These are phyloP conservation scores for Cirrhinus molitorella DNA, from an alignment of 2,797 vertebrate genomes.

Conservation along the genomic window DNA sequence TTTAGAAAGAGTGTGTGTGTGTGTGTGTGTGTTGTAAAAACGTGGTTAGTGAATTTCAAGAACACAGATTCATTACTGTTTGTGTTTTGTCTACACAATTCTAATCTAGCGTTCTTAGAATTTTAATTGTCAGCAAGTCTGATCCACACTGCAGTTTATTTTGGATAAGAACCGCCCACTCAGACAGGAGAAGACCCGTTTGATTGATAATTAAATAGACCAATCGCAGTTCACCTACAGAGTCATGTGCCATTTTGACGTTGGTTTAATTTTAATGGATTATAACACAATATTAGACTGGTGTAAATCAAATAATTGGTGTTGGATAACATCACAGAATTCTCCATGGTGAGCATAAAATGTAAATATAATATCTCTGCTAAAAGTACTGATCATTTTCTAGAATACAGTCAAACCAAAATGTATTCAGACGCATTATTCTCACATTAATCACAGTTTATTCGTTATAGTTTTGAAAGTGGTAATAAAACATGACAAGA, in stretches of 20 bases:
- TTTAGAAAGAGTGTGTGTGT: no score
- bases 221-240: background rate
- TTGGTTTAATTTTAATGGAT: background rate
- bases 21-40: background rate
- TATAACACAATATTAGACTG: no score
- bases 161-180: background rate
- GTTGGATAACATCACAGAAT: background rate
- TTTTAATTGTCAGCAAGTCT: background rate
- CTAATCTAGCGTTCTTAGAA: background rate
- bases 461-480: no score
- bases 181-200: background rate
- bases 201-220: background rate
- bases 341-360: background rate
- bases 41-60: background rate
- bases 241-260: background rate
- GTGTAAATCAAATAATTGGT: background rate
- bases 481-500: no score
- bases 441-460: no score
- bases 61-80: background rate
- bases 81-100: no score
- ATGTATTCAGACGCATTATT: no score
- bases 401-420: no score
- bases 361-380: no score
- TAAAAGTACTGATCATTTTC: no score
- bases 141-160: conserved; percentile 11